Evolutionary conservation across 2,888 invertebrate genomes (phyloP), one percentile per base, ranked within the genome.

Genomic region (Ophion obscuratus): DNA sequence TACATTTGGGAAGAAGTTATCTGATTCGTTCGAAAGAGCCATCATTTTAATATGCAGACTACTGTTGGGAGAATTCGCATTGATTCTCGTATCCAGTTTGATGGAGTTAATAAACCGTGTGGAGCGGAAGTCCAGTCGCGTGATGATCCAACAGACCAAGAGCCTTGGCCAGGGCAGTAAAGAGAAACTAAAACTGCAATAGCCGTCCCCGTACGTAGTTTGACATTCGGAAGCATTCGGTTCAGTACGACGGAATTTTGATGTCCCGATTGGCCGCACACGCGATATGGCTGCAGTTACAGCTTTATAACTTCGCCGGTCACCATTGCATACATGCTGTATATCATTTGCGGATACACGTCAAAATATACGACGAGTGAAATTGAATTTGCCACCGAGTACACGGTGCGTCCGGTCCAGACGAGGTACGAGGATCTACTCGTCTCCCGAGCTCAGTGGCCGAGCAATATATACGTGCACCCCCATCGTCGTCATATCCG

Each of bases 311-410:
- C 71, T 81, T 77, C n/a, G 53, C 68, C 24, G 62, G 71, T 53
- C 71, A 79, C 70, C 62, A 68, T 77, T 57, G 53, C 36, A 36
- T 10, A 20, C 20, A 53, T 24, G 10, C 2, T 47, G n/a, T 67
- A 57, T 77, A 67, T 75, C 47, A 6, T 74, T 9, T 73, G 31
- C 61, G 47, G 57, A 71, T 76, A 73, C n/a, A 47, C 59, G 47
- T 61, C 57, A 67, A 47, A 85, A 82, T 85, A 68, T 75, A 75
- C 75, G 76, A 74, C 57, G 61, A 67, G 36, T 68, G 75, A 67
- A 78, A 82, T 85, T 83, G 83, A 82, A 85, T 83, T 82, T 71
- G 75, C 57, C 44, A 40, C 24, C 44, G 66, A 31, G 27, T 14
- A 75, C 70, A 47, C 27, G 40, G 57, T 64, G 70, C 57, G 57